Conservation (phyloP, 2,888 invertebrate genomes). For the Margaritifera margaritifera region DNA sequence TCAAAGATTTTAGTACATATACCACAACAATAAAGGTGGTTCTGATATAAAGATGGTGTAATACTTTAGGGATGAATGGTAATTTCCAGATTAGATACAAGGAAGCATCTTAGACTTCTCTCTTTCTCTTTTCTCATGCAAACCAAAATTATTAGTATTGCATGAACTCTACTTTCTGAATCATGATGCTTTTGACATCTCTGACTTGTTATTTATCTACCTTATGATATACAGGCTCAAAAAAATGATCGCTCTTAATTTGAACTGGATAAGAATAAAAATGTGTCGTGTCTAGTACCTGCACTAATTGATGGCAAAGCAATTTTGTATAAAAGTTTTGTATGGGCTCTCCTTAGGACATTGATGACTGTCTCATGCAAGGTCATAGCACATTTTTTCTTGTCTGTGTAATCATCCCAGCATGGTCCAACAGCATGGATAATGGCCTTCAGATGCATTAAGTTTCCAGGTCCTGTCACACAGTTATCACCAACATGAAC, state of each 20-base stretch:
- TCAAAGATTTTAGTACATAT: no score
- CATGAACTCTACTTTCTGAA: no score
- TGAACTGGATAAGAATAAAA: background rate
- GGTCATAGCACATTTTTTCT: slow-evolving; percentile 22
- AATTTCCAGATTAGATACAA: no score
- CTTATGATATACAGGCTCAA: background rate
- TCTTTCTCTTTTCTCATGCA: no score
- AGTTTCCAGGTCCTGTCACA: slow-evolving; percentile 34
- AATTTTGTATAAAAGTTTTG: slow-evolving; percentile 23
- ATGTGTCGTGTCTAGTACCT: slow-evolving; percentile 20
- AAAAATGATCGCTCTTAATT: background rate
- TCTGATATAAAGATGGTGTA: no score
- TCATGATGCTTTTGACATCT: no score
- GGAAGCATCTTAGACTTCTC: no score
- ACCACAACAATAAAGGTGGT: no score
- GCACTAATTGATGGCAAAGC: slow-evolving; percentile 56
- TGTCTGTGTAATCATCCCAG: slow-evolving; percentile 38
- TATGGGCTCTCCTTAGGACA: slow-evolving; percentile 20
- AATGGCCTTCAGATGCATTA: slow-evolving; percentile 35
- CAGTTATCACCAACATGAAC: slow-evolving; percentile 34
- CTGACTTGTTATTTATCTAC: no score
- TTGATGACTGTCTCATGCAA: slow-evolving; percentile 38
- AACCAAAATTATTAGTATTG: no score
- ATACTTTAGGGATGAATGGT: no score
- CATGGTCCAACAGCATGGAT: slow-evolving; percentile 55